Base-by-base conservation (phyloP, 1,140 invertebrate genomes). In the Tetragonula clypearis region DNA sequence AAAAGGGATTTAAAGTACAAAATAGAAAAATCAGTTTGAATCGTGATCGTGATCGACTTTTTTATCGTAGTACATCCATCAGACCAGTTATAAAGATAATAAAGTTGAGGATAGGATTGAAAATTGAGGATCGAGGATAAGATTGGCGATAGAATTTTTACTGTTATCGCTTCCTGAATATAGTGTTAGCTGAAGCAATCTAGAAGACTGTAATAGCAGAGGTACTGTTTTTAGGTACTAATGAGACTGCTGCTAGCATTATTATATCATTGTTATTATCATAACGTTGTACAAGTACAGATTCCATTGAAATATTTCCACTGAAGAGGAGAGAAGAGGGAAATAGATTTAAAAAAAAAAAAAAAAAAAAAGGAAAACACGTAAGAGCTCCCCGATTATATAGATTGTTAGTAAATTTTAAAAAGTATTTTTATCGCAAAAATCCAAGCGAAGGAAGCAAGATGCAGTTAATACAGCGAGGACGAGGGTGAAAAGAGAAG, bases 401-500 rank as follows among this genome's bases (percentile, higher is more conserved):
- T 49, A 49, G 8, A 26, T 56, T 6, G 15, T 21, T 11, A 19
- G 19, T 68, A 65, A 83, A 49, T 71, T 84, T 84, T 17, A 12
- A 19, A n/a, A 26, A 79, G 56, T 55, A 72, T 69, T 79, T 79
- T 53, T 49, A 65, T 68, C 30, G 53, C 49, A 81, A 81, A 85
- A 81, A 65, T 79, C 26, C 55, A 62, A 23, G 19, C 5, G 49
- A 26, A 69, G 58, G 41, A 56, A 85, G 76, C 66, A 71, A 56
- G 41, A 30, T 55, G 62, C 30, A 65, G 58, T 21, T 21, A 76
- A 17, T 12, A 65, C 35, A n/a, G 41, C 66, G 79, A 80, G 76
- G 77, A 88, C 75, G 58, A 49, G 65, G 79, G 72, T 41, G 77
- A 71, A 74, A 86, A 58, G 87, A 85, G 73, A 86, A 87, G 88